phyloP scores from a whole-genome alignment of 2,113 vertebrate species.

The Hippocampus barbouri region DNA sequence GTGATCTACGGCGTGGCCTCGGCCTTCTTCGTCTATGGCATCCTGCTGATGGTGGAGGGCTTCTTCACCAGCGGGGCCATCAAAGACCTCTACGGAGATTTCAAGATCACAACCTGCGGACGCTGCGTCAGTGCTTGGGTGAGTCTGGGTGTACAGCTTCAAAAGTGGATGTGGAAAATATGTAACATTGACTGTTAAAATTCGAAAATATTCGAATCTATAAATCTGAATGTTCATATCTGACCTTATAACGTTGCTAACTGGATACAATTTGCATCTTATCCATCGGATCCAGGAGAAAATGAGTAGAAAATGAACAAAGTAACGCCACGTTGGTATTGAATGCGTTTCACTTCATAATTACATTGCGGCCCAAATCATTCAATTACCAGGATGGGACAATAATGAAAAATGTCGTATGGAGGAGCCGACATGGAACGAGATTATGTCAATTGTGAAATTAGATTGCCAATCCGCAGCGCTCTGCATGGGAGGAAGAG shows the following conservation, averaged over 20 bases:
- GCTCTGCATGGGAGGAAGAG: constrained; percentile 21
- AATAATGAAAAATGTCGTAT: constrained; percentile 9
- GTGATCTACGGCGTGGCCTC: constrained; percentile 97
- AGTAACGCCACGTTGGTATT: background rate
- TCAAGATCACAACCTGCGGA: constrained; percentile 98
- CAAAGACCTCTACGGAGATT: constrained; percentile 97
- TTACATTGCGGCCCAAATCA: constrained; percentile 7
- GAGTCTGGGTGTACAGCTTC: constrained; percentile 43
- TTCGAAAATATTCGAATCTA: background rate
- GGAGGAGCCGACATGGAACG: constrained; percentile 19
- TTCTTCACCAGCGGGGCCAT: constrained; percentile 99
- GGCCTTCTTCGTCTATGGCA: constrained; percentile 97
- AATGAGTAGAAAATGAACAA: background rate
- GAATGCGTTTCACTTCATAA: background rate
- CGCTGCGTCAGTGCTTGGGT: constrained; percentile 98
- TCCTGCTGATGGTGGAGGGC: constrained; percentile 98
- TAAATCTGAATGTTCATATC: too few relatives aligned
- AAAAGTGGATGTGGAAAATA: background rate
- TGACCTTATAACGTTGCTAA: background rate
- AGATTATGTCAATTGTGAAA: constrained; percentile 38
- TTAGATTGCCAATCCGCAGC: constrained; percentile 20
- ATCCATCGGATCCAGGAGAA: background rate
- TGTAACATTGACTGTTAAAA: background rate
- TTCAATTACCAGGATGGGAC: constrained; percentile 8
- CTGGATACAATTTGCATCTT: background rate